Base-by-base conservation (phyloP, 2,888 invertebrate species). In the Spodoptera littoralis region DNA sequence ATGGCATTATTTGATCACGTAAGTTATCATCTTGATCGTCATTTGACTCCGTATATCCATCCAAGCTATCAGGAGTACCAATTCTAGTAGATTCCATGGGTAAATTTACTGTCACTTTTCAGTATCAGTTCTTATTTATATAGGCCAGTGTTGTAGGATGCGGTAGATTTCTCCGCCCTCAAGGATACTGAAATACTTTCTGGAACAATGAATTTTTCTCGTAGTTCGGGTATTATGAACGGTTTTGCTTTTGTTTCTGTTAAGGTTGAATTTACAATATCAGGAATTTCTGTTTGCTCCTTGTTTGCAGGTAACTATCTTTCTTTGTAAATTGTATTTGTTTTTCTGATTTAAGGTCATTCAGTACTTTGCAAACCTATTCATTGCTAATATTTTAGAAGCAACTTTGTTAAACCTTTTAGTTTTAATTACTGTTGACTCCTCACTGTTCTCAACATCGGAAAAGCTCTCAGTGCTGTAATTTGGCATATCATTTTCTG, bases 211-310 rank as follows among this genome's bases (percentile, higher is more conserved):
- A 90, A 85, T 76, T 90, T 91, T 63, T 91, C 87, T 60, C 86
- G 75, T 55, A 83, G 83, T 61, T 91, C 88, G 46, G 83, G 50
- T 62, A 85, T 65, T 46, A 83, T 69, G 64, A 86, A 90, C 4
- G 85, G 76, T 72, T 86, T 89, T 22, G 74, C 49, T 55, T 84
- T 85, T 1, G 77, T 70, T 43, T 94, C 94, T 54, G 72, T 85
- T 13, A 92, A 84, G 3, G 94, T 94, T 24, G 95, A 95, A 81
- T 95, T 94, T 1, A 95, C 91, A 60, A 95, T 88, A 71, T 95
- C 95, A 13, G 95, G 95, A 60, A 95, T 91, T 46, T 85, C 86
- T 87, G 85, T 70, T 89, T 85, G 61, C 70, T 85, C 77, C 78
- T 86, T 4, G 79, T 58, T 59, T 66, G 60, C 9, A 68, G 59